Conservation (phyloP, 2,113 vertebrate species). For the Zapus hudsonius region DNA sequence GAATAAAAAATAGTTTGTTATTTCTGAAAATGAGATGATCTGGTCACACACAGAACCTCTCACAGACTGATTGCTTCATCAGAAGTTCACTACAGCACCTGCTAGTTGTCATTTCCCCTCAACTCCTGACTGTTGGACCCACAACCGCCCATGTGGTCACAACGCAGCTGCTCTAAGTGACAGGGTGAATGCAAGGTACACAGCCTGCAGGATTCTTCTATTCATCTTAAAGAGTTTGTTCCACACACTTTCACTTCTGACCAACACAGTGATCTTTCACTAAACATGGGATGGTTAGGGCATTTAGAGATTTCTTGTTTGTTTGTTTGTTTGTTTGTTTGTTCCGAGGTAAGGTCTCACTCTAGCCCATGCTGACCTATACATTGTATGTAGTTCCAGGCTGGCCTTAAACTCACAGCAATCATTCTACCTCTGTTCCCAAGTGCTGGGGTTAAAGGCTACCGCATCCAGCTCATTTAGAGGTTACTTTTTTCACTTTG, state of each 20-base stretch:
- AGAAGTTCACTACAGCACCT: neutral
- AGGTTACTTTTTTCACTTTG: slow-evolving; percentile 30
- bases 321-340: too few species aligned
- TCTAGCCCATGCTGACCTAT: too few species aligned
- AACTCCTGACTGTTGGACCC: neutral
- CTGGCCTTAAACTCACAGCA: too few species aligned
- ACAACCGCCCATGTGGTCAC: neutral
- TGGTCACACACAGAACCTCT: neutral
- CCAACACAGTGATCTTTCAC: neutral
- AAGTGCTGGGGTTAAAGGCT: too few species aligned
- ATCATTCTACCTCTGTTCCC: too few species aligned
- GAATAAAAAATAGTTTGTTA: neutral
- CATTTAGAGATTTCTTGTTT: neutral
- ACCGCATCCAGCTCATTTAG: too few species aligned
- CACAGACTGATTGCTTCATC: neutral
- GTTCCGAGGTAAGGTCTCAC: too few species aligned
- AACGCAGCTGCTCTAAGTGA: too few species aligned
- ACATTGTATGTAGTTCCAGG: too few species aligned
- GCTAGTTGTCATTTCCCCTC: neutral
- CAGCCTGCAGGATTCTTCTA: too few species aligned
- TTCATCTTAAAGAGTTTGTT: too few species aligned
- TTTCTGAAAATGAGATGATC: slow-evolving; percentile 37
- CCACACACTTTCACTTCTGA: slow-evolving; percentile 32
- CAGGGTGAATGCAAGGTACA: too few species aligned
- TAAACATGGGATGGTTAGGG: neutral